Base-by-base conservation (phyloP, 2,888 invertebrate genomes). In the Anodontia alba region DNA sequence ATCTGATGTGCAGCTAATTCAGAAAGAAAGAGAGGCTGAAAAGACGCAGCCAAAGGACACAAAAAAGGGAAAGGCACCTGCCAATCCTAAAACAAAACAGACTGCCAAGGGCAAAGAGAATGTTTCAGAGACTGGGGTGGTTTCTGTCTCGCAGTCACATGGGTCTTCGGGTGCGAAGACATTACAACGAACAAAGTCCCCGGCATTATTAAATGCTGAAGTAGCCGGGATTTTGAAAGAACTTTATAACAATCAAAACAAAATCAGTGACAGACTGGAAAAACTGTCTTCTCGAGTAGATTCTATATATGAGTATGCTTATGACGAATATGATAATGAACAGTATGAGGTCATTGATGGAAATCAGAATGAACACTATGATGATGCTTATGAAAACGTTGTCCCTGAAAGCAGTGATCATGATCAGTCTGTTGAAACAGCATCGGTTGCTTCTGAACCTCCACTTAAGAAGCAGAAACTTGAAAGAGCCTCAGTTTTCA, bases 401-500 rank as follows among this genome's bases (percentile, higher is more conserved):
- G 66, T 12, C 51, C 51, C 51, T n/a, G 43, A 51, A n/a, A n/a
- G 23, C 20, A n/a, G 23, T 51, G 51, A 51, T 51, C 23, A 5
- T n/a, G 15, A 12, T n/a, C 23, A 7, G 51, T 51, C 31, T 26
- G 66, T 8, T 15, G 29, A 7, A 20, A 7, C 31, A 23, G 10
- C 7, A n/a, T 26, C 66, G 12, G 31, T 31, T 31, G 7, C 7
- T 66, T 10, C 12, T 17, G 67, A 67, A 36, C 67, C 67, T 36
- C 67, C 67, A n/a, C 15, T 20, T 8, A 67, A 67, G 29, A 67
- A 36, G 33, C 67, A 42, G 17, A 67, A 7, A 8, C 7, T 46
- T 7, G 23, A 26, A 10, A 26, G 26, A 51, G 76, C 36, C 17
- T 33, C 67, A 33, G 42, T 51, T 33, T 76, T 76, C 17, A 76